Conservation (phyloP, 2,888 invertebrate species). For the Stenoptilia bipunctidactyla region DNA sequence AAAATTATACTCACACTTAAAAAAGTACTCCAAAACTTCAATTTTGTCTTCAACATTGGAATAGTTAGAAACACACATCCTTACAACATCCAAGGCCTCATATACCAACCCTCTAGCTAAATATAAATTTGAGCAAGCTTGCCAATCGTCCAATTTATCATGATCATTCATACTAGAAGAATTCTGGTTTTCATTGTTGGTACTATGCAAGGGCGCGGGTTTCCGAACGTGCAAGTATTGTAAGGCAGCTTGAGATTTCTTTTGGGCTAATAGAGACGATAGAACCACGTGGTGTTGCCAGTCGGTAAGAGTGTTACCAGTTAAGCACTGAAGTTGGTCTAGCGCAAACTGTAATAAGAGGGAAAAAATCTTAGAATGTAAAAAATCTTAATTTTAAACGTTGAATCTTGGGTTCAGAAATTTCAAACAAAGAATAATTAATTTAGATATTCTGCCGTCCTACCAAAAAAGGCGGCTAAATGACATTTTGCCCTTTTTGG, state of each 20-base stretch:
- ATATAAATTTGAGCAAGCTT: conserved; percentile 70
- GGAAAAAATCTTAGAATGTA: no score
- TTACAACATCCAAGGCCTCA: conserved; percentile 76
- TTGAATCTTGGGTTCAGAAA: no score
- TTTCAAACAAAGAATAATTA: no score
- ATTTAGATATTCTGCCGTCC: no score
- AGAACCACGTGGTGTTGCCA: conserved; percentile 83
- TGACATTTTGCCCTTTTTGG: no score
- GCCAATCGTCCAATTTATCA: conserved; percentile 60
- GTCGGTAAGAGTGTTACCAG: conserved; percentile 70
- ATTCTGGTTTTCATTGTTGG: conserved; percentile 26
- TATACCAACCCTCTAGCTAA: conserved; percentile 74
- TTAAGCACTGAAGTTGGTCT: conserved; percentile 74
- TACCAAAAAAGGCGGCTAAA: no score
- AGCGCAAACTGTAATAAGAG: conserved; percentile 73
- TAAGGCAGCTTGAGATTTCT: conserved; percentile 77
- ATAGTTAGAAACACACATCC: conserved; percentile 62
- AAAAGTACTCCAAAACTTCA: conserved; percentile 72
- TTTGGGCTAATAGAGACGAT: conserved; percentile 75
- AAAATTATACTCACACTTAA: conserved; percentile 73
- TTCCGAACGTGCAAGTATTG: conserved; percentile 76
- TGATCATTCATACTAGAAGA: conserved; percentile 29
- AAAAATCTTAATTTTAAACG: no score
- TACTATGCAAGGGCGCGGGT: conserved; percentile 61
- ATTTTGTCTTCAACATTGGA: conserved; percentile 37